These are phyloP conservation scores for Myotis findleyi DNA, from an alignment of 2,797 vertebrate species.

Conservation along the genomic window DNA sequence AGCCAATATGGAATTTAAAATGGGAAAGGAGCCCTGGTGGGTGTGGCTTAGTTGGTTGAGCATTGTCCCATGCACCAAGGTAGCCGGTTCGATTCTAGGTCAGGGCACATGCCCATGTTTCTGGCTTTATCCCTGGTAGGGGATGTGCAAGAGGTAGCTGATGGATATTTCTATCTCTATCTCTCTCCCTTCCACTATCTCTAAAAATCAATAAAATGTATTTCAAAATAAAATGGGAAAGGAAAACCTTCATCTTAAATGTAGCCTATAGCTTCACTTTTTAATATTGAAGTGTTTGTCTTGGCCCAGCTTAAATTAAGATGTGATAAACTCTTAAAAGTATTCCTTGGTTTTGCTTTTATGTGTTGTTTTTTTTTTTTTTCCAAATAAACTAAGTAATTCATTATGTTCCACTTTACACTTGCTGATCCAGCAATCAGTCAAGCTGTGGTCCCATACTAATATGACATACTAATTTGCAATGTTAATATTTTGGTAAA, in stretches of 20 bases:
- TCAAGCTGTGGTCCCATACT: neutral
- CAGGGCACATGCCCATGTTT: no score
- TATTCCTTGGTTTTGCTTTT: neutral
- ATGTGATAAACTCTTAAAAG: neutral
- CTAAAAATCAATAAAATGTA: no score
- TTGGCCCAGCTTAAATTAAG: constrained; percentile 54
- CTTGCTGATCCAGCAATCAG: constrained; percentile 26
- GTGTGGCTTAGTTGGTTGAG: no score
- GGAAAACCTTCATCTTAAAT: constrained; percentile 50
- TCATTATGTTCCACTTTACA: constrained; percentile 12
- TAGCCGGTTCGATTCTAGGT: no score
- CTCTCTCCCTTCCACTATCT: no score
- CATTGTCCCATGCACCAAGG: no score
- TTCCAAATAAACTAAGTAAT: constrained; percentile 16
- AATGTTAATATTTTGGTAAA: constrained; percentile 74
- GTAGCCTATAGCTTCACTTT: constrained; percentile 50
- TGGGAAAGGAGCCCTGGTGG: neutral
- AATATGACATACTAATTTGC: neutral
- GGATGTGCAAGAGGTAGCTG: no score
- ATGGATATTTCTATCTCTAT: no score
- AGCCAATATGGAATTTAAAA: constrained; percentile 51
- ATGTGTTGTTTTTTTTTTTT: neutral
- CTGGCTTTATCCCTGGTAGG: no score
- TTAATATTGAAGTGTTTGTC: constrained; percentile 63
- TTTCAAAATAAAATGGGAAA: neutral